Base-by-base conservation (phyloP, 2,797 vertebrate species). In the Falco berigora region DNA sequence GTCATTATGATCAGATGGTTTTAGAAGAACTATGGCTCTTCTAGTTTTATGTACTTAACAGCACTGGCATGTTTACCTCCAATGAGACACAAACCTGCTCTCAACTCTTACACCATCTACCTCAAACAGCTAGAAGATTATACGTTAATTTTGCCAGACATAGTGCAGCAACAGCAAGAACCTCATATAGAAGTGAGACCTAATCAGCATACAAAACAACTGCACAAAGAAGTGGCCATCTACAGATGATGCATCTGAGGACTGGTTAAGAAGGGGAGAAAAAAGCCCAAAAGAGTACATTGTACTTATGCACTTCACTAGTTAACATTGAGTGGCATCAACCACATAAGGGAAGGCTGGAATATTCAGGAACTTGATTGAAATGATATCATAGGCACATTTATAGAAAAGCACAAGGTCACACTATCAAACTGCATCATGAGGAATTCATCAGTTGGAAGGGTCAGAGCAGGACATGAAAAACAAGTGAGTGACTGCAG, bases 391-490 rank as follows among this genome's bases (percentile, higher is more conserved):
- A 94, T 34, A 30, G 63, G n/a, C 49, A 82, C 91, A 83, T 88
- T 94, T 94, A 91, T 67, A 94, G 94, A 87, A 74, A 90, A 95
- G 75, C 61, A 92, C 58, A 90, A 84, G 72, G 72, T 76, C 78
- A 55, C 27, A 30, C 40, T 78, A 92, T 73, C 87, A 63, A 79
- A 85, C n/a, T 47, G 56, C 47, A 92, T 82, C 75, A 87, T 21
- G 7, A 87, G 74, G 92, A 94, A 87, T 82, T 92, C 50, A 82
- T 78, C 66, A 82, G 74, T 59, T 83, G 38, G 59, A 95, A 92
- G 87, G 92, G 91, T 90, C 81, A 92, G 72, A 91, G 78, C 24
- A 94, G 96, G 91, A 95, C 87, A 95, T 94, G 92, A 87, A 82
- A 89, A 82, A 94, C 86, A 94, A 96, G 81, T 34, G 59, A 96